A percentile compares a stretch with the other conserved stretches of the same genome.
Evolutionary conservation across 2,888 invertebrate species (phyloP).

Genomic region (Drosophila affinis): DNA sequence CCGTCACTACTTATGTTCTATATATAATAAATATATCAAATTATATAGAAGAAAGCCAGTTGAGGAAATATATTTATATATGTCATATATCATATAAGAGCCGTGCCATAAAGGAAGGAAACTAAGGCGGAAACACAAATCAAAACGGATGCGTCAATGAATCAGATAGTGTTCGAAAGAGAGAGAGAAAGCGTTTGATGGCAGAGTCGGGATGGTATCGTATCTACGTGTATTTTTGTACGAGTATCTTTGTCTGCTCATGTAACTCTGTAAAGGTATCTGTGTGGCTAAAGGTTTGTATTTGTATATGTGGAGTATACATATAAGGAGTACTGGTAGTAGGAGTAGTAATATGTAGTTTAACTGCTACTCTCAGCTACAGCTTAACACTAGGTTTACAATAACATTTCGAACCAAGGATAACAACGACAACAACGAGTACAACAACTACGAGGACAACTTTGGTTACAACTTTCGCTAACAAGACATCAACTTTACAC

Average conservation of each 20-base stretch:
- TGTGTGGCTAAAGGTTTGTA: slow-evolving; percentile 20
- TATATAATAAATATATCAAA: not conserved
- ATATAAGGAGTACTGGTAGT: slow-evolving; percentile 30
- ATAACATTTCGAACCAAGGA: slow-evolving; percentile 36
- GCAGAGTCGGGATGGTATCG: slow-evolving; percentile 4
- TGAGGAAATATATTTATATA: slow-evolving; percentile 35
- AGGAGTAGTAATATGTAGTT: slow-evolving; percentile 28
- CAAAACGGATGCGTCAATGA: slow-evolving; percentile 37
- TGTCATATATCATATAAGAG: not conserved
- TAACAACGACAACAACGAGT: slow-evolving; percentile 46
- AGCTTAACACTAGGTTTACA: slow-evolving; percentile 43
- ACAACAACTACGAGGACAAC: slow-evolving; percentile 34
- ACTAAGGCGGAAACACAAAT: slow-evolving; percentile 55
- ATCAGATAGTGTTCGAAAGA: slow-evolving; percentile 16
- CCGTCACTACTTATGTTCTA: slow-evolving; percentile 24
- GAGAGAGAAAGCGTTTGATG: slow-evolving; percentile 26
- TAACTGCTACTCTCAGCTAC: slow-evolving; percentile 59
- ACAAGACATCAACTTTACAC: slow-evolving; percentile 39
- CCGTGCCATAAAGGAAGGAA: slow-evolving; percentile 54
- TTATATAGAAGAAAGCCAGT: slow-evolving; percentile 16
- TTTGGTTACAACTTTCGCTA: slow-evolving; percentile 37
- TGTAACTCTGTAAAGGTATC: slow-evolving; percentile 2
- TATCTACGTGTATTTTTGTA: too few relatives aligned
- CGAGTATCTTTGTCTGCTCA: slow-evolving; percentile 14
- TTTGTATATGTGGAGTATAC: slow-evolving; percentile 17